phyloP scores from a whole-genome alignment of 2,888 invertebrate species.

The Cosmia trapezina region DNA sequence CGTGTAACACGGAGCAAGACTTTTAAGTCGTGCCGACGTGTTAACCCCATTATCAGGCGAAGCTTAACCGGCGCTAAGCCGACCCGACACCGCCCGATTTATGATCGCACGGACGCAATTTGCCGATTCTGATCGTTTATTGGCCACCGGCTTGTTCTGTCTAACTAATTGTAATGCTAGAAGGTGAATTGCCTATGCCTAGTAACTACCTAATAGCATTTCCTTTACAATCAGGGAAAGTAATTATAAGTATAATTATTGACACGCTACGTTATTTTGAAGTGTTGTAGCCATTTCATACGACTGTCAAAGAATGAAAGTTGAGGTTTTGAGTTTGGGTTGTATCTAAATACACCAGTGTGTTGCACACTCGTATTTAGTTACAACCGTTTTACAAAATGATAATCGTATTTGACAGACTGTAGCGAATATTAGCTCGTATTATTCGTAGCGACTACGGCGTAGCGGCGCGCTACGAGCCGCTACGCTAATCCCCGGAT shows the following conservation, averaged over 20 bases:
- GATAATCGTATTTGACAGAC: not conserved
- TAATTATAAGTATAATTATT: not conserved
- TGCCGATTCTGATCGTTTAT: constrained; percentile 85
- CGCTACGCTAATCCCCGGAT: constrained; percentile 79
- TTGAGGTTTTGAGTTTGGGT: not conserved
- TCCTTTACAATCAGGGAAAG: not conserved
- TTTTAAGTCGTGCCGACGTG: constrained; percentile 84
- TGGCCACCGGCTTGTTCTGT: constrained; percentile 75
- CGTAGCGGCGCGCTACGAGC: constrained; percentile 63
- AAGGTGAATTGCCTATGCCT: constrained; percentile 16
- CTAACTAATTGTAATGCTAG: constrained; percentile 52
- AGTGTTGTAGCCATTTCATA: not conserved
- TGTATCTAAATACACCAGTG: not conserved
- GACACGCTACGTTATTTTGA: not conserved
- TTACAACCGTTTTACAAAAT: constrained; percentile 1
- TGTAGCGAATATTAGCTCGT: constrained; percentile 6
- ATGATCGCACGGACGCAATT: constrained; percentile 82
- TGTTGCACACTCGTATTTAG: not conserved
- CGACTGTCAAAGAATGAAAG: not conserved
- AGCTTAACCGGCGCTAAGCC: constrained; percentile 80
- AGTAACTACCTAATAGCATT: not conserved
- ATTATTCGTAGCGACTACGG: constrained; percentile 43
- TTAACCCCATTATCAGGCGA: constrained; percentile 86
- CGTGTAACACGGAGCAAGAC: constrained; percentile 63
- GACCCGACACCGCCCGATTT: constrained; percentile 84